These are phyloP conservation scores for Coelinius sp. DNA, from an alignment of 2,888 invertebrate genomes.

Conservation along the genomic window DNA sequence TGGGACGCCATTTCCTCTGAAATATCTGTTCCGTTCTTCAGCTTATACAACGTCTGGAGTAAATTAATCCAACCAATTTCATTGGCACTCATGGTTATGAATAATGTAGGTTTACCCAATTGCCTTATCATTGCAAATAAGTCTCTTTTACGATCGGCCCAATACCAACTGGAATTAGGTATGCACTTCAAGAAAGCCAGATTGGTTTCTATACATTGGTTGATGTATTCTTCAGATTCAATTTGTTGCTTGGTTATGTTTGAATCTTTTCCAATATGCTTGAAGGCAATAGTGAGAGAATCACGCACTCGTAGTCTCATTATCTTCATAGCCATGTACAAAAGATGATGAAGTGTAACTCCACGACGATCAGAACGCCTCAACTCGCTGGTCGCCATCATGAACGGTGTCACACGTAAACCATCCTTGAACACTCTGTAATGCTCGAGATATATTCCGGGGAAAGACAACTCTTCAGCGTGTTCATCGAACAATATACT, in stretches of 20 bases:
- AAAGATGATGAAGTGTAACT: background rate
- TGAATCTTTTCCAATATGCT: slow-evolving; percentile 54
- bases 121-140: slow-evolving; percentile 59
- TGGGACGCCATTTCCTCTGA: slow-evolving; percentile 12
- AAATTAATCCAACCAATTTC: slow-evolving; percentile 64
- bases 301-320: background rate
- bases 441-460: slow-evolving; percentile 65
- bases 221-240: slow-evolving; percentile 57
- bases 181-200: slow-evolving; percentile 35
- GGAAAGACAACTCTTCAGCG: slow-evolving; percentile 68
- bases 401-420: slow-evolving; percentile 57
- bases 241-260: slow-evolving; percentile 56
- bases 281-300: background rate
- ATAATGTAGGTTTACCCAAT: slow-evolving; percentile 64
- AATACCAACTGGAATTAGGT: slow-evolving; percentile 41
- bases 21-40: slow-evolving; percentile 35
- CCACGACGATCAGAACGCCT: background rate
- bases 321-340: background rate
- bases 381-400: background rate
- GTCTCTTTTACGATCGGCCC: slow-evolving; percentile 41
- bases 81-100: slow-evolving; percentile 67
- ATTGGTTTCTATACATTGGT: slow-evolving; percentile 49
- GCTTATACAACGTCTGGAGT: slow-evolving; percentile 60
- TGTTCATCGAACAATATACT: slow-evolving; percentile 45
- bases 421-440: slow-evolving; percentile 55